A percentile compares a stretch with the other conserved stretches of the same genome.
These are phyloP conservation scores for Andinoacara biseriatus DNA, from an alignment of 2,113 vertebrate genomes.

Conservation along the genomic window DNA sequence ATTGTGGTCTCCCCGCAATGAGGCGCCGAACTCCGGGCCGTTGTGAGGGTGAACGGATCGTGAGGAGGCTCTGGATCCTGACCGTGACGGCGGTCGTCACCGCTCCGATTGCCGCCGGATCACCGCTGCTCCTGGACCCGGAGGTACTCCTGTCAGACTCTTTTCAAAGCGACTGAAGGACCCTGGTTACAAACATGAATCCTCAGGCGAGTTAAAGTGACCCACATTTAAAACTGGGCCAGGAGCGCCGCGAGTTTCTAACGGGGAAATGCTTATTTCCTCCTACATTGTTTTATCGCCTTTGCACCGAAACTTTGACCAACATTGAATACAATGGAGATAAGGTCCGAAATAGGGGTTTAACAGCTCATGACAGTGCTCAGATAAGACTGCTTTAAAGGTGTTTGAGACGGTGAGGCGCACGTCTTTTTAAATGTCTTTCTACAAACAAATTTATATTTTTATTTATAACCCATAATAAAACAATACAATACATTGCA, in stretches of 20 bases:
- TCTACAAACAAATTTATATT: too few species aligned
- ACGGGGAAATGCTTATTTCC: background rate
- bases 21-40: constrained; percentile 15
- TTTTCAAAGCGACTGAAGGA: background rate
- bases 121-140: constrained; percentile 45
- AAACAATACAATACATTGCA: too few species aligned
- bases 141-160: constrained; percentile 52
- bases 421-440: background rate
- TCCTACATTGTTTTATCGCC: background rate
- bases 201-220: background rate
- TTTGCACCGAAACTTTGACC: background rate
- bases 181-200: background rate
- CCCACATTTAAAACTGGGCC: background rate
- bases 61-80: constrained; percentile 45
- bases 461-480: background rate
- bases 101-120: background rate
- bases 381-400: background rate
- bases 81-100: constrained; percentile 15
- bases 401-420: background rate
- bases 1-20: constrained; percentile 37
- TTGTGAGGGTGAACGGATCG: background rate
- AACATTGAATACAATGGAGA: background rate
- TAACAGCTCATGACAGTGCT: background rate
- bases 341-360: too few species aligned
- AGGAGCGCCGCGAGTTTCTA: background rate